Conservation (phyloP, 2,888 invertebrate genomes). For the Eledone cirrhosa region DNA sequence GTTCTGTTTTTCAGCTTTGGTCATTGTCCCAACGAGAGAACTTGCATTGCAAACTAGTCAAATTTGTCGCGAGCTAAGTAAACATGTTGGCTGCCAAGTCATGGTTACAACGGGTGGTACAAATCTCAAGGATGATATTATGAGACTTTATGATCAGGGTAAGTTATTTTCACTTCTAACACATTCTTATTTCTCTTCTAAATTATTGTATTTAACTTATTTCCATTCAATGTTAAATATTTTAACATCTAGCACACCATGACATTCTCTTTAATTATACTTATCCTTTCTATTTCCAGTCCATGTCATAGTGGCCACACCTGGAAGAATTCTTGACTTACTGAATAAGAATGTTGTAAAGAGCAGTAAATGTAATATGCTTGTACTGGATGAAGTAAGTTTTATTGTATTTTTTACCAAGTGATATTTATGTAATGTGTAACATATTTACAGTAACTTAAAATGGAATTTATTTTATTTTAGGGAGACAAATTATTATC, state of each 20-base stretch:
- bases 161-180: slow-evolving; percentile 49
- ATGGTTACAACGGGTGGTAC: slow-evolving; percentile 99
- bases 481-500: slow-evolving; percentile 96
- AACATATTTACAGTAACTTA: no score
- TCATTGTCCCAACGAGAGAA: slow-evolving; percentile 98
- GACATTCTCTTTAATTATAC: neutral
- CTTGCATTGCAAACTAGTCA: slow-evolving; percentile 98
- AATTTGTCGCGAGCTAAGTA: slow-evolving; percentile 98
- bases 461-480: slow-evolving; percentile 38
- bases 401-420: neutral
- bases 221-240: neutral
- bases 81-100: slow-evolving; percentile 95
- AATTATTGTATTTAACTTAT: neutral
- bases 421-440: no score
- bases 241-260: neutral
- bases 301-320: slow-evolving; percentile 98
- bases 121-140: slow-evolving; percentile 91
- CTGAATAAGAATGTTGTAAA: slow-evolving; percentile 97
- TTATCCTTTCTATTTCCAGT: slow-evolving; percentile 71
- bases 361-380: slow-evolving; percentile 94
- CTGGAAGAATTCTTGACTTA: slow-evolving; percentile 98
- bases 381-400: slow-evolving; percentile 90
- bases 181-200: neutral
- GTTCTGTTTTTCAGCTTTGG: slow-evolving; percentile 84
- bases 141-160: slow-evolving; percentile 99